phyloP scores from a whole-genome alignment of 2,113 vertebrate genomes.

The Paradoxurus hermaphroditus region DNA sequence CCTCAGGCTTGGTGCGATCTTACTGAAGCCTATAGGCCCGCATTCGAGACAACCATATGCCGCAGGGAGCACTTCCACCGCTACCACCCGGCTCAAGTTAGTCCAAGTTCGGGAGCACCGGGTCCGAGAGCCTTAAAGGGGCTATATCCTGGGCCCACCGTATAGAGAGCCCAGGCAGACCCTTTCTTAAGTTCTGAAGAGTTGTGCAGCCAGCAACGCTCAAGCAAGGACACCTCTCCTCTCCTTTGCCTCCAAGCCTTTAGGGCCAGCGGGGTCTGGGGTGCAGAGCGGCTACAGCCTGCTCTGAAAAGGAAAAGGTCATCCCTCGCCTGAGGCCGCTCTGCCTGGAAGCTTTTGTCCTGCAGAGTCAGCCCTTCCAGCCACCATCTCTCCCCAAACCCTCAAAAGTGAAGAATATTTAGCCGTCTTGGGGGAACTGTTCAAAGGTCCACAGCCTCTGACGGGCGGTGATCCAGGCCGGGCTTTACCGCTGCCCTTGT shows the following conservation, averaged over 20 bases:
- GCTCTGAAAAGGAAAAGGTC: neutral
- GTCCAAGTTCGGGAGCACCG: neutral
- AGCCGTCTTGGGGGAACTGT: neutral
- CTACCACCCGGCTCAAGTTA: neutral
- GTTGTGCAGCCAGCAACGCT: neutral
- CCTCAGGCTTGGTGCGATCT: neutral
- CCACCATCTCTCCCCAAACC: neutral
- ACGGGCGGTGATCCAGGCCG: constrained; percentile 58
- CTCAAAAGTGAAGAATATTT: neutral
- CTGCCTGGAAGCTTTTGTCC: neutral
- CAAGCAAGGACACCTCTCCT: neutral
- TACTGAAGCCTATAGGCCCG: constrained; percentile 44
- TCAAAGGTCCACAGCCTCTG: neutral
- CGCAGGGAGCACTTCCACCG: neutral
- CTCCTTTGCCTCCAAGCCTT: neutral
- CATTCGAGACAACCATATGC: constrained; percentile 51
- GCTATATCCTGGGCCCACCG: neutral
- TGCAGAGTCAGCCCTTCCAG: neutral
- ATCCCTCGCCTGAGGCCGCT: neutral
- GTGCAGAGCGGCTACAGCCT: neutral
- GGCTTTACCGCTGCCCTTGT: constrained; percentile 44
- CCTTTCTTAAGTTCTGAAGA: neutral
- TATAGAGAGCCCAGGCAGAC: neutral
- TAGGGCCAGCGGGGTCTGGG: neutral
- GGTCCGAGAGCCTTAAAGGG: constrained; percentile 53